phyloP scores from a whole-genome alignment of 2,888 invertebrate species.

The Himalopsyche kuldschensis region DNA sequence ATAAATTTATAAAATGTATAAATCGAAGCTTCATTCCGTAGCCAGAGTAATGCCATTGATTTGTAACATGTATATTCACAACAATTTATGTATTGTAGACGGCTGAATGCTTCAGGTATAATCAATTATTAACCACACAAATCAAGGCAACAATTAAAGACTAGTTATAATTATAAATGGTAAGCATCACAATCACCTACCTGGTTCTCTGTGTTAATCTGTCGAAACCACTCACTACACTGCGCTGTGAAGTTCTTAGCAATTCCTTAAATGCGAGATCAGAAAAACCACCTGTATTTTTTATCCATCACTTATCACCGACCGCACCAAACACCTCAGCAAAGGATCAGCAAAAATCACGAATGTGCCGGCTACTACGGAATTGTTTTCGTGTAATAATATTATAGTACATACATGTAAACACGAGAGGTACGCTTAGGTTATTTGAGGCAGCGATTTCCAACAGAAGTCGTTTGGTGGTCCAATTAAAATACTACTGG shows the following conservation, averaged over 20 bases:
- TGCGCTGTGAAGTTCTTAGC: neutral
- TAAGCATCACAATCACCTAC: neutral
- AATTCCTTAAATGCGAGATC: neutral
- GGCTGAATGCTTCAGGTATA: neutral
- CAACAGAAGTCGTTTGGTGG: no score
- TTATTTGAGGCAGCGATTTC: no score
- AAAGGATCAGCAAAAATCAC: neutral
- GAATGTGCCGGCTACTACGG: neutral
- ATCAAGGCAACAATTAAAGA: neutral
- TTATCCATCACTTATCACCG: neutral
- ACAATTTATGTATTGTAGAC: no score
- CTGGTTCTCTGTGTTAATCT: neutral
- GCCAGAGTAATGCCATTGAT: no score
- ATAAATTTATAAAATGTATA: no score
- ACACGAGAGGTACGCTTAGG: no score
- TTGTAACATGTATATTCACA: no score
- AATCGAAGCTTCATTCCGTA: no score
- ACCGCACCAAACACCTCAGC: neutral
- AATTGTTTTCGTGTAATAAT: no score
- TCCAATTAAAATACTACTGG: no score
- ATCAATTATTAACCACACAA: neutral
- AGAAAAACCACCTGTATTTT: neutral
- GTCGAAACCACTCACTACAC: neutral
- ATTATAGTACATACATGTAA: no score
- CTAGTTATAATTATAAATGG: neutral